A percentile compares a stretch with the other conserved stretches of the same genome.
Evolutionary conservation across 2,797 vertebrate genomes (phyloP).

Genomic region (Peromyscus nudipes): DNA sequence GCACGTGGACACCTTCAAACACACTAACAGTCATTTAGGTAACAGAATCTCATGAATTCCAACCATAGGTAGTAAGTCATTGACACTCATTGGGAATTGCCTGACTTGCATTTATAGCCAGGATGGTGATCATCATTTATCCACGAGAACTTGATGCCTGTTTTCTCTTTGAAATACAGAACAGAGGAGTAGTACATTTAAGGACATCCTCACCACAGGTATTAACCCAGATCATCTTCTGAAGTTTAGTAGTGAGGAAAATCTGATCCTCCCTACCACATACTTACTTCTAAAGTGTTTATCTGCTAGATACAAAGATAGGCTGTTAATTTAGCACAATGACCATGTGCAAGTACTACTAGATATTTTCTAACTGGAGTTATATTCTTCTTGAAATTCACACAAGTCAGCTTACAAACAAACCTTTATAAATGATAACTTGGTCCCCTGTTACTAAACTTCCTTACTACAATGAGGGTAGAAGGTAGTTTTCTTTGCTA

Average conservation of each 20-base stretch:
- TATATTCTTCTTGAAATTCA: slow-evolving; percentile 43
- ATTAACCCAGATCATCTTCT: neutral
- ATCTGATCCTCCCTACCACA: neutral
- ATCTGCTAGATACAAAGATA: neutral
- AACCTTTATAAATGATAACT: neutral
- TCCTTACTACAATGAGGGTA: neutral
- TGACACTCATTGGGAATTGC: neutral
- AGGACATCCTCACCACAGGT: neutral
- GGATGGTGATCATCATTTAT: neutral
- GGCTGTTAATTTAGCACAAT: neutral
- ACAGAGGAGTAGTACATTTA: neutral
- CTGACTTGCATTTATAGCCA: neutral
- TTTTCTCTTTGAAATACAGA: neutral
- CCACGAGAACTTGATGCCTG: neutral
- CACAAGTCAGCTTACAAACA: neutral
- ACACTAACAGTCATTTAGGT: neutral
- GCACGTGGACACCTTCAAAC: neutral
- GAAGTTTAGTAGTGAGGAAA: neutral
- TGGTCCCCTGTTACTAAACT: slow-evolving; percentile 3
- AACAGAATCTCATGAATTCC: neutral
- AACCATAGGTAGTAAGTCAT: neutral
- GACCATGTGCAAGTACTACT: neutral
- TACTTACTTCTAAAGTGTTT: neutral
- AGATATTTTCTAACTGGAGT: slow-evolving; percentile 20
- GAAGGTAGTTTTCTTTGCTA: neutral